These are phyloP conservation scores for Lagria hirta DNA, from an alignment of 2,888 invertebrate species.

Conservation along the genomic window DNA sequence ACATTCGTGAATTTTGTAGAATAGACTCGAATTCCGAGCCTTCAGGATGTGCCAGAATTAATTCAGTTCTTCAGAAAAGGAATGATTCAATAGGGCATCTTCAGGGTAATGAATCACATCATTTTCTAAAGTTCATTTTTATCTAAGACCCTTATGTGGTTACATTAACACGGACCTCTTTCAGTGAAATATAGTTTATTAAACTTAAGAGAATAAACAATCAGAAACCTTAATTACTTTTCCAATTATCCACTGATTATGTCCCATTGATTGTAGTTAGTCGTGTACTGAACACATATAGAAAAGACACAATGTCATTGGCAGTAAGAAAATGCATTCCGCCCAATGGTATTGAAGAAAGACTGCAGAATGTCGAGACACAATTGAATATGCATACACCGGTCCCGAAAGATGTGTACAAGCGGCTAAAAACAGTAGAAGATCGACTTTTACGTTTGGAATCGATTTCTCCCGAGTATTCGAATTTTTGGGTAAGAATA, in stretches of 20 bases:
- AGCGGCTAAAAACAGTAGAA: conserved; percentile 72
- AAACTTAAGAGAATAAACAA: too few species aligned
- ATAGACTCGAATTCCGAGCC: conserved; percentile 54
- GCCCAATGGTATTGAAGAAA: conserved; percentile 64
- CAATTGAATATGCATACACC: conserved; percentile 60
- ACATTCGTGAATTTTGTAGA: conserved; percentile 73
- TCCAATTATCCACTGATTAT: conserved; percentile 2
- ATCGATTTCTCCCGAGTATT: conserved; percentile 79
- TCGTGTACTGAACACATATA: conserved; percentile 68
- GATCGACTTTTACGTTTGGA: conserved; percentile 72
- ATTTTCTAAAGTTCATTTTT: conserved; percentile 3
- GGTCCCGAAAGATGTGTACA: conserved; percentile 65
- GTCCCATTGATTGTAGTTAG: conserved; percentile 59
- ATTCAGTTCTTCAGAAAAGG: conserved; percentile 69
- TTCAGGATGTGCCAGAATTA: conserved; percentile 76
- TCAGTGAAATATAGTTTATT: too few species aligned
- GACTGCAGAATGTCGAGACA: conserved; percentile 65
- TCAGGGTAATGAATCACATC: conserved; percentile 70
- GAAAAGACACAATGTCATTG: conserved; percentile 51
- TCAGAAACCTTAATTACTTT: neutral
- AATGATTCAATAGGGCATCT: conserved; percentile 79
- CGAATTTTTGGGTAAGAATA: conserved; percentile 67
- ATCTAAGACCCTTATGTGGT: too few species aligned
- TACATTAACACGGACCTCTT: too few species aligned
- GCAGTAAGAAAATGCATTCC: conserved; percentile 55